These are phyloP conservation scores for Antheraea mylitta DNA, from an alignment of 1,140 invertebrate genomes.

Conservation along the genomic window DNA sequence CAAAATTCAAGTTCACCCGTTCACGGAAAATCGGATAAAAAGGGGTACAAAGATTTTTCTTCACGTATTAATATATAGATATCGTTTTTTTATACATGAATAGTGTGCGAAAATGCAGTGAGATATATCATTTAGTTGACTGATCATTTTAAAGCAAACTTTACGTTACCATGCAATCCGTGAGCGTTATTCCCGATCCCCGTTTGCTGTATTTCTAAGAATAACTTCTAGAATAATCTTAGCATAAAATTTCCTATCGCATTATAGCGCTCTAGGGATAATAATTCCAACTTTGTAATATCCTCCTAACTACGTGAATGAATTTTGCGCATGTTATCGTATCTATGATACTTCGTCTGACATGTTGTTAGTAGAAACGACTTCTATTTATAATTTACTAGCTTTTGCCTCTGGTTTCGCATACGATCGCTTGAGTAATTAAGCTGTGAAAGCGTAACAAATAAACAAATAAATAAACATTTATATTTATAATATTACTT, in stretches of 20 bases:
- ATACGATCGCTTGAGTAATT: too few species aligned
- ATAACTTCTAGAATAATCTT: not conserved
- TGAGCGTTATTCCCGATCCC: not conserved
- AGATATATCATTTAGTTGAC: not conserved
- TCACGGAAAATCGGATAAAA: too few species aligned
- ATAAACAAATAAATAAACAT: too few species aligned
- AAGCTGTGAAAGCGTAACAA: too few species aligned
- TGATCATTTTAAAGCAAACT: not conserved
- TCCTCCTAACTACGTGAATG: constrained; percentile 8
- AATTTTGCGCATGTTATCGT: constrained; percentile 4
- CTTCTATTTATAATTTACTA: not conserved
- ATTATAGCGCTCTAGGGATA: constrained; percentile 1
- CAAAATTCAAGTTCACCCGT: too few species aligned
- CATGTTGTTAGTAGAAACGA: not conserved
- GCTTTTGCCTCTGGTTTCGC: too few species aligned
- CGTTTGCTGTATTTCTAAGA: not conserved
- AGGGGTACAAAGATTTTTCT: too few species aligned
- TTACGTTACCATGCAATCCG: not conserved
- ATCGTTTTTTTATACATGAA: too few species aligned
- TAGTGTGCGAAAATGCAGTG: too few species aligned
- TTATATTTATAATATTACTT: too few species aligned
- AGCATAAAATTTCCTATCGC: constrained; percentile 4
- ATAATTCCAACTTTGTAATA: constrained; percentile 11
- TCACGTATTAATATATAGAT: too few species aligned
- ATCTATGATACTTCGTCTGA: not conserved